Conservation (phyloP, 2,888 invertebrate species). For the Quadroppia sp. region DNA sequence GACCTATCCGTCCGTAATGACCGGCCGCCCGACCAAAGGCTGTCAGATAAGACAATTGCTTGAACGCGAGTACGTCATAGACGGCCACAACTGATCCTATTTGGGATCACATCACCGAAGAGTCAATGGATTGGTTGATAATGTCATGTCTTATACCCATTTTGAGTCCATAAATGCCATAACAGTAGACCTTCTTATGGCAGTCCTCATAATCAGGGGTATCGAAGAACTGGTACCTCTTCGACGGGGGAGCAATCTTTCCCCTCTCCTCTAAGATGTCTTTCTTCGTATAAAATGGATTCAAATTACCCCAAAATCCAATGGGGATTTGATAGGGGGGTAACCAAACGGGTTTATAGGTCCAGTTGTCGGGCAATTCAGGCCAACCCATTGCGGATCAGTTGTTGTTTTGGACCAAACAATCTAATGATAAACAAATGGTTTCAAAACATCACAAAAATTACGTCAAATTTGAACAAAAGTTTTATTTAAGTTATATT, state of each 20-base stretch:
- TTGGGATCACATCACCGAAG: too few relatives aligned
- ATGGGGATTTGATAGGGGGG: neutral
- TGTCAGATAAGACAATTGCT: conserved; percentile 15
- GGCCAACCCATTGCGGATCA: neutral
- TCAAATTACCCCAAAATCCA: neutral
- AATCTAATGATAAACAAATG: neutral
- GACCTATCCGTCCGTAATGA: conserved; percentile 18
- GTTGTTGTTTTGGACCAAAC: neutral
- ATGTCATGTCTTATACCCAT: too few relatives aligned
- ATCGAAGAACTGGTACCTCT: conserved; percentile 25
- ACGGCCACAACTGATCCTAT: neutral
- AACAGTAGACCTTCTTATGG: neutral
- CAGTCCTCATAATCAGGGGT: conserved; percentile 39
- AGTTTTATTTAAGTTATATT: too few relatives aligned
- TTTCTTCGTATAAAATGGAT: neutral
- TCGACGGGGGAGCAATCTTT: neutral
- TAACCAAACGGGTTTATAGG: conserved; percentile 2
- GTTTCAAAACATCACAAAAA: neutral
- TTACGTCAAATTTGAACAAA: neutral
- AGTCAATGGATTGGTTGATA: too few relatives aligned
- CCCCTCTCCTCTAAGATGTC: neutral
- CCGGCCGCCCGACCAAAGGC: neutral
- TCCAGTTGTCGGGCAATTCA: conserved; percentile 10
- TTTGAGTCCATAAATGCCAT: neutral
- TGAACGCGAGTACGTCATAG: neutral